phyloP scores from a whole-genome alignment of 2,888 invertebrate genomes.

The Philaethria dido region DNA sequence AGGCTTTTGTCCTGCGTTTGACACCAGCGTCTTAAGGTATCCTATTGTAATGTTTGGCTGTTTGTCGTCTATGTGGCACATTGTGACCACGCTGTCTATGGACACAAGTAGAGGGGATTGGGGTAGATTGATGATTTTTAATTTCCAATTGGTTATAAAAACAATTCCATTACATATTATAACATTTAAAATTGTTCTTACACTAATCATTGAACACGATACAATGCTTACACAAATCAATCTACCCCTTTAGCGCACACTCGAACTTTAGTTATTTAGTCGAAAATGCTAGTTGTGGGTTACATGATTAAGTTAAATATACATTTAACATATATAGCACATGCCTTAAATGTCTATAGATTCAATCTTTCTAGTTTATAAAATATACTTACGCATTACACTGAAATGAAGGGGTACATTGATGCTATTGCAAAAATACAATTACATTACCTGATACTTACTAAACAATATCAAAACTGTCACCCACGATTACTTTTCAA shows the following conservation, averaged over 20 bases:
- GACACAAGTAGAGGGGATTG: conserved; percentile 64
- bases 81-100: conserved; percentile 73
- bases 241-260: conserved; percentile 63
- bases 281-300: conserved; percentile 55
- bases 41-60: conserved; percentile 74
- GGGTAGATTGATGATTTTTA: conserved; percentile 71
- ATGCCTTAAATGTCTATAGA: conserved; percentile 38
- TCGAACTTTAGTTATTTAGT: conserved; percentile 55
- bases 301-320: conserved; percentile 35
- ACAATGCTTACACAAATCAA: conserved; percentile 58
- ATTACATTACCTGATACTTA: conserved; percentile 23
- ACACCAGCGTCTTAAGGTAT: conserved; percentile 76
- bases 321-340: conserved; percentile 40
- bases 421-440: conserved; percentile 49
- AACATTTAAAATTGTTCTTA: conserved; percentile 22
- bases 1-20: conserved; percentile 80
- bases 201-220: conserved; percentile 33
- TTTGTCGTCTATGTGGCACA: conserved; percentile 77
- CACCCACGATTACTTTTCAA: conserved; percentile 2
- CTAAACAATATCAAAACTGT: conserved; percentile 8
- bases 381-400: conserved; percentile 41
- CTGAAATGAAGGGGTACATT: conserved; percentile 59
- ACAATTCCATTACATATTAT: background rate
- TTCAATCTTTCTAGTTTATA: conserved; percentile 30
- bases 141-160: conserved; percentile 10